Base-by-base conservation (phyloP, 2,888 invertebrate genomes). In the Cephalotes varians region DNA sequence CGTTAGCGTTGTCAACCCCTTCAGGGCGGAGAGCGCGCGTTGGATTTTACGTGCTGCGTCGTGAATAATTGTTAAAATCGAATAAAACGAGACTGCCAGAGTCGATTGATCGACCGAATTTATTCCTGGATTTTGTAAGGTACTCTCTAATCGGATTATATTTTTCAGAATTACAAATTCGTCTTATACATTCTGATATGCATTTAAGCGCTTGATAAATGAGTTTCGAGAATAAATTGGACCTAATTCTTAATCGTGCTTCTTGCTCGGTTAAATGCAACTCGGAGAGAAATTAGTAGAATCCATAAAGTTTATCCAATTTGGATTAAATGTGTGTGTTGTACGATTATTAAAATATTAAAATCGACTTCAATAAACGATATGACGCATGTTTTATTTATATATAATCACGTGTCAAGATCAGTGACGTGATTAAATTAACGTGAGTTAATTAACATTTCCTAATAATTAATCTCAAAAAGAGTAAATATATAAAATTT, bases 1-100 rank as follows among this genome's bases (percentile, higher is more conserved):
- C 90, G 91, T 91, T 91, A 88, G 82, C 82, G 69, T 84, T 84
- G 51, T 69, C 86, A 85, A 87, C 90, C 90, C 88, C 83, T 87
- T 87, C 28, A 76, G 76, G 51, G 64, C 82, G 40, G 34, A 56
- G 34, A 71, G 60, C 31, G 72, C n/a, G 7, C 71, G 47, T 15
- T 58, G 79, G 67, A 85, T 87, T 90, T 89, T 85, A 86, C 85
- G 81, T 81, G 67, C 85, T 77, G 80, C 71, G 90, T 79, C 82
- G 80, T 83, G 86, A 88, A 91, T 91, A 87, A 88, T 90, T 88
- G 86, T 73, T 71, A 69, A 82, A 90, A 90, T 87, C 85, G 69
- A 87, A 91, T 91, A 85, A n/a, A n/a, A 88, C 82, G 60, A 47
- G 65, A 69, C 82, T 81, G 83, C 44, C 71, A 21, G 54, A 77